Percentiles rank a stretch among this genome's conserved stretches.
Conservation (phyloP, 2,888 invertebrate genomes). For the Idaea aversata region DNA sequence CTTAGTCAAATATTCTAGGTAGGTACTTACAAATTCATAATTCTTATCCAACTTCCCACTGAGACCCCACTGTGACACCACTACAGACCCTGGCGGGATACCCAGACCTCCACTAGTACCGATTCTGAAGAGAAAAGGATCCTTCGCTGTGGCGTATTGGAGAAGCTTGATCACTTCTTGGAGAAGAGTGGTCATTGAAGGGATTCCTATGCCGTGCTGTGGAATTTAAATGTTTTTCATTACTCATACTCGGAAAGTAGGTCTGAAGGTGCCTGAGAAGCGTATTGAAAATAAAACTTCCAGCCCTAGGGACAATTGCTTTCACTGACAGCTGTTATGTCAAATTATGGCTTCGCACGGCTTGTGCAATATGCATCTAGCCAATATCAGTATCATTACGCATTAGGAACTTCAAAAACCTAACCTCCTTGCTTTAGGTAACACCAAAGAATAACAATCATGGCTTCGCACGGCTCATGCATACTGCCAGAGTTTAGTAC, state of each 20-base stretch:
- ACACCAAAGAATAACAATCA: no score
- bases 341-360: no score
- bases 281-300: no score
- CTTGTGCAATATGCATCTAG: no score
- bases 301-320: no score
- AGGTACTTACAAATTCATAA: slow-evolving; percentile 78
- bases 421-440: no score
- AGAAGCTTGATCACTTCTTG: slow-evolving; percentile 87
- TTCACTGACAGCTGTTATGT: no score
- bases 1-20: not conserved
- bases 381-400: no score
- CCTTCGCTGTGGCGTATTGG: slow-evolving; percentile 82
- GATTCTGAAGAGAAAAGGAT: slow-evolving; percentile 83
- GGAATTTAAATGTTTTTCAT: slow-evolving; percentile 24
- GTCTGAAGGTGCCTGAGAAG: no score
- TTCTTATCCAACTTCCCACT: slow-evolving; percentile 80
- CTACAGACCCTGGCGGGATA: slow-evolving; percentile 82
- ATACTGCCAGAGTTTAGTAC: no score
- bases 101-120: slow-evolving; percentile 86
- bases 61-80: slow-evolving; percentile 82
- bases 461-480: no score
- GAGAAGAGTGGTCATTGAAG: slow-evolving; percentile 85
- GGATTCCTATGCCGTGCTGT: slow-evolving; percentile 89
- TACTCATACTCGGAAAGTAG: not conserved
- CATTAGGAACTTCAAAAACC: no score